Conservation (phyloP, 2,888 invertebrate species). For the Yponomeuta cagnagella region DNA sequence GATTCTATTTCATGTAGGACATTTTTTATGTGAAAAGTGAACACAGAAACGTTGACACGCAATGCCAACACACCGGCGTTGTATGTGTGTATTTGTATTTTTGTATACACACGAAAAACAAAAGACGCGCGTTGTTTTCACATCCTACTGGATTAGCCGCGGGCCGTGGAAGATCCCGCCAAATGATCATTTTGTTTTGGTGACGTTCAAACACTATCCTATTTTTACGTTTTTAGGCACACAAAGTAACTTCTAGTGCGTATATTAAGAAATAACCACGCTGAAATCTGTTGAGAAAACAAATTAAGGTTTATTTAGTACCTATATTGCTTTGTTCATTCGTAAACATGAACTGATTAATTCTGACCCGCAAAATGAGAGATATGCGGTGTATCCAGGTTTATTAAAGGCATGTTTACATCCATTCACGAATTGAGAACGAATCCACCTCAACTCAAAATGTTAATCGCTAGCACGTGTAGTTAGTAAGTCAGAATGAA, state of each 20-base stretch:
- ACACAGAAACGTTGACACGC: too few relatives aligned
- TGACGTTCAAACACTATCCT: not conserved
- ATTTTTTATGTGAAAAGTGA: too few relatives aligned
- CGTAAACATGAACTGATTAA: constrained; percentile 9
- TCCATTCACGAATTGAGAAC: not conserved
- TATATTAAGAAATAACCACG: not conserved
- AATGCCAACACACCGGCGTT: too few relatives aligned
- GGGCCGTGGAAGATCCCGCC: not conserved
- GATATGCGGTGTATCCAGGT: not conserved
- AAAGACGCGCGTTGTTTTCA: not conserved
- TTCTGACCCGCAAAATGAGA: not conserved
- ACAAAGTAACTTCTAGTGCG: not conserved
- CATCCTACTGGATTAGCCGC: not conserved
- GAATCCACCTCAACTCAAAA: constrained; percentile 2
- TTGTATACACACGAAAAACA: not conserved
- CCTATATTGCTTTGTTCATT: not conserved
- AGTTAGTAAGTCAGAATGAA: not conserved
- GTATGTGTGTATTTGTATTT: too few relatives aligned
- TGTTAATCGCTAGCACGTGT: not conserved
- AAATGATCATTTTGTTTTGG: not conserved
- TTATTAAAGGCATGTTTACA: constrained; percentile 7
- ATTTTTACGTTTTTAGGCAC: not conserved
- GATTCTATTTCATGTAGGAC: too few relatives aligned
- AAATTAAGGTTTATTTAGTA: not conserved
- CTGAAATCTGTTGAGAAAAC: not conserved